These are phyloP conservation scores for Alloplasta piceator DNA, from an alignment of 2,888 invertebrate genomes.

Conservation along the genomic window DNA sequence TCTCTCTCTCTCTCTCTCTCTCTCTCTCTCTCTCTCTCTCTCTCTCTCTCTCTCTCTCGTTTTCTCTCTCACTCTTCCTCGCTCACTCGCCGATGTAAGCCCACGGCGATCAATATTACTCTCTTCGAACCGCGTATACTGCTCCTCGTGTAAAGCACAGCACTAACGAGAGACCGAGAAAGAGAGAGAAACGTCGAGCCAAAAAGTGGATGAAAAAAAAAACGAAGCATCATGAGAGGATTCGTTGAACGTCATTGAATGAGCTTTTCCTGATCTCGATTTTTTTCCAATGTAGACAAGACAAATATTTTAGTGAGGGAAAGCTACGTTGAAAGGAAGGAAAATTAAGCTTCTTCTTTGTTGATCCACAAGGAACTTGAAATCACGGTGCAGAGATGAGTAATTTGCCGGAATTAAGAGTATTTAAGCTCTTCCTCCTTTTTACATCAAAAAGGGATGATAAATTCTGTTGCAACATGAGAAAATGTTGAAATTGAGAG, in stretches of 20 bases:
- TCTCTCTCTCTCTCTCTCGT: conserved; percentile 37
- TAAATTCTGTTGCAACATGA: no score
- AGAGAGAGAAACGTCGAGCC: conserved; percentile 16
- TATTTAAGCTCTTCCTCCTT: no score
- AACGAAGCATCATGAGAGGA: background rate
- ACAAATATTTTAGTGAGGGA: background rate
- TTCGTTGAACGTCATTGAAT: conserved; percentile 6
- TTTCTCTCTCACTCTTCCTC: conserved; percentile 30
- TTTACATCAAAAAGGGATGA: no score
- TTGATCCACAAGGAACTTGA: no score
- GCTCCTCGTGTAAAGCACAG: conserved; percentile 73
- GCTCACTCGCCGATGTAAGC: conserved; percentile 79
- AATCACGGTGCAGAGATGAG: no score
- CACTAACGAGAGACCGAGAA: conserved; percentile 68
- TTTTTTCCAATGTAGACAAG: background rate
- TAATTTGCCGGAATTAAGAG: no score
- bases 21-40: conserved; percentile 43
- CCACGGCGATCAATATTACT: conserved; percentile 82
- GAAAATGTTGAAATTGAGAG: no score
- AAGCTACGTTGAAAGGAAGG: background rate
- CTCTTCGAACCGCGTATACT: conserved; percentile 77
- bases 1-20: conserved; percentile 25
- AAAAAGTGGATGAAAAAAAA: conserved; percentile 30
- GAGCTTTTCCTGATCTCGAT: background rate
- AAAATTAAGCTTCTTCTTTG: no score